Conservation (phyloP, 2,113 vertebrate genomes). For the Nansenia antarctica region DNA sequence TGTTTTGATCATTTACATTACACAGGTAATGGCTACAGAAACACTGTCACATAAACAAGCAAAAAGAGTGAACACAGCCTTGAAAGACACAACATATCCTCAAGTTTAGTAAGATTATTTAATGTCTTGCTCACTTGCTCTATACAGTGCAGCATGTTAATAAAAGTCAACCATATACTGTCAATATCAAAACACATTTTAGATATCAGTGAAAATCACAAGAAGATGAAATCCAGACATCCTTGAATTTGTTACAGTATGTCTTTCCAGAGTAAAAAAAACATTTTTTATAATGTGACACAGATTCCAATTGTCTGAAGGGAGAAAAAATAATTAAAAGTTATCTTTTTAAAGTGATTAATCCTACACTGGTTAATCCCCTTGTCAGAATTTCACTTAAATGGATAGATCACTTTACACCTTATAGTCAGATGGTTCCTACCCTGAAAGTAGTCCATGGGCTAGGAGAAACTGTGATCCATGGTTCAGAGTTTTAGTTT, state of each 20-base stretch:
- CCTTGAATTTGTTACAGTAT: not conserved
- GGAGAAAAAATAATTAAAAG: conserved; percentile 74
- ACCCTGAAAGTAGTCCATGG: too few relatives aligned
- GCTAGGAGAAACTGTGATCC: too few relatives aligned
- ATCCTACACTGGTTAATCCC: conserved; percentile 72
- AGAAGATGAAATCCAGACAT: not conserved
- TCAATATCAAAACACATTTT: not conserved
- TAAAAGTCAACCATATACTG: not conserved
- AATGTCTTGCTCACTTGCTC: too few relatives aligned
- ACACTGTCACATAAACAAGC: not conserved
- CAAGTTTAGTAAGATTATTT: not conserved
- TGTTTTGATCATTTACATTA: not conserved
- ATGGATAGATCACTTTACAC: too few relatives aligned
- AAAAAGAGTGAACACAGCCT: not conserved
- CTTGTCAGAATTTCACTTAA: conserved; percentile 61
- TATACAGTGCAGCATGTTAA: not conserved
- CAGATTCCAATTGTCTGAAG: conserved; percentile 48
- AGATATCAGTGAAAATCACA: not conserved
- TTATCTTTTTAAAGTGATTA: conserved; percentile 74
- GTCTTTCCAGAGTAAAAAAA: conserved; percentile 16
- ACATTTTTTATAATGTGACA: conserved; percentile 18
- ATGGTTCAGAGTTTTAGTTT: too few relatives aligned
- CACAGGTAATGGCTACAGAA: not conserved
- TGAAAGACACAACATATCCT: not conserved
- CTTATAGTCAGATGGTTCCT: too few relatives aligned